Evolutionary conservation across 1,140 invertebrate species (phyloP), one percentile per base, ranked within the genome.

Genomic region (Lordiphosa collinella): DNA sequence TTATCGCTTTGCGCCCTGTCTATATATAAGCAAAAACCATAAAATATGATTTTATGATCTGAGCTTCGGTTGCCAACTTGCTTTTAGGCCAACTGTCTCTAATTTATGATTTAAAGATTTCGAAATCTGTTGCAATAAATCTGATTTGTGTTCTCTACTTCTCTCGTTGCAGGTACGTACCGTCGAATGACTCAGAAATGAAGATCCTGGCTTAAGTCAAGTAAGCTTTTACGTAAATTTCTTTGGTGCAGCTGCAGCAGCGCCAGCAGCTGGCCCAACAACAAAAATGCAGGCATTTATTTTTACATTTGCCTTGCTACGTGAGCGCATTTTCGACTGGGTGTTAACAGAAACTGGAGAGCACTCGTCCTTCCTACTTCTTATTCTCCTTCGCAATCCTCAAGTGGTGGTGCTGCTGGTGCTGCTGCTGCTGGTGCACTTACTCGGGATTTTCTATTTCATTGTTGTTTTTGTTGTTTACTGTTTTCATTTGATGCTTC

Each of bases 21-120:
- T 54, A 63, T 67, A 55, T 49, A 35, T 52, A 65, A 47, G 51
- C 53, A 52, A 47, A 51, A 52, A 12, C 37, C 51, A 80, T 79
- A 70, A 82, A 59, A 71, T 75, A 63, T 54, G 66, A 82, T 67
- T 67, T 80, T 82, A 74, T 63, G 62, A 68, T 68, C 63, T 55
- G 51, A 50, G 50, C 61, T n/a, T 25, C 60, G 58, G 70, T 73
- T 74, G 36, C 56, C 46, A 22, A 37, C n/a, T 29, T 10, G 8
- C 47, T n/a, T 12, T 11, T 16, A 35, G 22, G 47, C 47, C 25
- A 29, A 48, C 13, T 14, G n/a, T 12, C 12, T 34, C 22, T 47
- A 47, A 47, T 34, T 47, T 47, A 47, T 32, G 12, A 12, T 13
- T 4, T 29, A 53, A 59, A 53, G 52, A 29, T 49, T 67, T 62